A percentile compares a stretch with the other conserved stretches of the same genome.
phyloP scores from a whole-genome alignment of 1,140 invertebrate species.

The Lethocerus indicus region DNA sequence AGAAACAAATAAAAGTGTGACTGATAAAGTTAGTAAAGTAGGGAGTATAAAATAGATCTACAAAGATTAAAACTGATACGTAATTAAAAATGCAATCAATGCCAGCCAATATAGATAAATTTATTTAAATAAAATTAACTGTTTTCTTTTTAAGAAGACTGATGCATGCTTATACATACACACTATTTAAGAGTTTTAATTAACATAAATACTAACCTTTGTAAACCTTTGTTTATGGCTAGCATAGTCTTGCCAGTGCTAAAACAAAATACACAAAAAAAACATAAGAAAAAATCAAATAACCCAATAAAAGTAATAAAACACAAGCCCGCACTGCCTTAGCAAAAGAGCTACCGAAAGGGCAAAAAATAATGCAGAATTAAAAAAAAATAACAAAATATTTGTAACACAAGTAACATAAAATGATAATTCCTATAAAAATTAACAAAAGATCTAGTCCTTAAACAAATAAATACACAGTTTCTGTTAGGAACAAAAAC shows the following conservation, averaged over 20 bases:
- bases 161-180: slow-evolving; percentile 5
- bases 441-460: not conserved
- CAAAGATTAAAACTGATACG: no score
- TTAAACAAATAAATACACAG: not conserved
- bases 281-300: slow-evolving; percentile 7
- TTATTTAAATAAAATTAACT: not conserved
- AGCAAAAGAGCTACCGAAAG: slow-evolving; percentile 1
- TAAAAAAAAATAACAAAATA: slow-evolving; percentile 12
- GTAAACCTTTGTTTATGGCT: slow-evolving; percentile 76
- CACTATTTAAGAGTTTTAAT: slow-evolving; percentile 1
- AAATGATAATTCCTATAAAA: slow-evolving; percentile 17
- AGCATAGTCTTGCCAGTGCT: slow-evolving; percentile 64
- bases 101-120: no score
- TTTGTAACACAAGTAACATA: not conserved
- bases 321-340: not conserved
- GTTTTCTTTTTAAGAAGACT: not conserved
- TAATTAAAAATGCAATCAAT: no score
- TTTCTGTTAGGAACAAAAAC: not conserved
- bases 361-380: slow-evolving; percentile 1
- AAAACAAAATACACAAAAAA: slow-evolving; percentile 33
- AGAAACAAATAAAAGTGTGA: no score
- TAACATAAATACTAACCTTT: slow-evolving; percentile 48
- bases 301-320: slow-evolving; percentile 4
- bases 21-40: no score
- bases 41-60: no score